These are phyloP conservation scores for Balaeniceps rex DNA, from an alignment of 2,113 vertebrate genomes.

Conservation along the genomic window DNA sequence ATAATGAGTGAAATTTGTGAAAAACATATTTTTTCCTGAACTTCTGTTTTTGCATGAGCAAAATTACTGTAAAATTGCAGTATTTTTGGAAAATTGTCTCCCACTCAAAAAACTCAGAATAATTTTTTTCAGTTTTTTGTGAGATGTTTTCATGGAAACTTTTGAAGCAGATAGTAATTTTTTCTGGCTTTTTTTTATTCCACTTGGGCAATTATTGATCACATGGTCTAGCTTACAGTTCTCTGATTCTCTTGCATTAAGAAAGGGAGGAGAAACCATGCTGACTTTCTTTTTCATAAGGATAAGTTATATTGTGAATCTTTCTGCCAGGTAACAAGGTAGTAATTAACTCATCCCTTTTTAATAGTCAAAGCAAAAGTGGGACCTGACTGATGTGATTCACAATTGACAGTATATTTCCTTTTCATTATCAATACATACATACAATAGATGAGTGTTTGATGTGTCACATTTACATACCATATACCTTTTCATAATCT, in stretches of 20 bases:
- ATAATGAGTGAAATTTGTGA: neutral
- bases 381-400: neutral
- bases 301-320: neutral
- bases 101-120: neutral
- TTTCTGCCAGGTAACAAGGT: neutral
- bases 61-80: conserved; percentile 17
- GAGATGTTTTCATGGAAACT: neutral
- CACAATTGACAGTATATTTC: neutral
- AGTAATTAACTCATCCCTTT: neutral
- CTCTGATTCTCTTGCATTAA: neutral
- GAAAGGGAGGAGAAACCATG: neutral
- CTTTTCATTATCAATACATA: neutral
- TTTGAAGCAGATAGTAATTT: neutral
- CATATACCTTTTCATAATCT: neutral
- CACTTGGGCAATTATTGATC: neutral
- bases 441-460: neutral
- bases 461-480: neutral
- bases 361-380: neutral
- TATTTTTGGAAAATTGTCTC: conserved; percentile 21
- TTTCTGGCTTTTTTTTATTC: conserved; percentile 12
- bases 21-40: neutral
- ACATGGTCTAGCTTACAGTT: neutral
- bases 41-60: neutral
- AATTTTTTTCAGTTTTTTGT: neutral
- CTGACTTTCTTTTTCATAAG: neutral